Percentiles rank a stretch among this genome's conserved stretches.
These are phyloP conservation scores for Philereme vetulata DNA, from an alignment of 2,888 invertebrate species.

Conservation along the genomic window DNA sequence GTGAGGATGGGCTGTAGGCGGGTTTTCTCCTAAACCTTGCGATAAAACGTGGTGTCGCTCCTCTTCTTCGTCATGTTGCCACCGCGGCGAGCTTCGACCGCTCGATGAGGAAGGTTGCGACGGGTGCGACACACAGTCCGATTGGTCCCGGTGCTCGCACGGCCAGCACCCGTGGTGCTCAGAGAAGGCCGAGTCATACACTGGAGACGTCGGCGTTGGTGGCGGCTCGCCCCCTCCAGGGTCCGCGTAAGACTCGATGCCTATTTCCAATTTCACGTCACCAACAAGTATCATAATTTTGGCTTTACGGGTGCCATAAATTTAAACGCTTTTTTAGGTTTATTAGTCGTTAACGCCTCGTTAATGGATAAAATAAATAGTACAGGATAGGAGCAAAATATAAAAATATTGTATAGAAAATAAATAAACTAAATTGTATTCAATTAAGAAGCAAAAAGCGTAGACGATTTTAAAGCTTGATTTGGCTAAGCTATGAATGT, in stretches of 20 bases:
- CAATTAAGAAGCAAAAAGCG: constrained; percentile 79
- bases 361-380: constrained; percentile 58
- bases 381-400: constrained; percentile 65
- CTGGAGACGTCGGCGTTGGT: constrained; percentile 76
- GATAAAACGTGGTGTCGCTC: constrained; percentile 70
- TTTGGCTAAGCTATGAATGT: constrained; percentile 82
- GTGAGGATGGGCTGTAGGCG: constrained; percentile 24
- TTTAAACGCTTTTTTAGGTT: constrained; percentile 26
- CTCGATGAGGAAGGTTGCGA: constrained; percentile 67
- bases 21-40: constrained; percentile 70
- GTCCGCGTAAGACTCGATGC: constrained; percentile 77
- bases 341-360: constrained; percentile 52
- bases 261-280: constrained; percentile 58
- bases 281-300: constrained; percentile 22
- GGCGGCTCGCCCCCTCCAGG: constrained; percentile 78
- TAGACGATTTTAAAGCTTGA: constrained; percentile 74
- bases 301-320: constrained; percentile 44
- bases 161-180: constrained; percentile 80
- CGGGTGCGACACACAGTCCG: constrained; percentile 67
- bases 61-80: constrained; percentile 77
- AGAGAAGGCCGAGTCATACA: constrained; percentile 79
- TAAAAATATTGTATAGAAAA: constrained; percentile 54
- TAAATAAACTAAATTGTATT: constrained; percentile 65
- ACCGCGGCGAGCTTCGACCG: constrained; percentile 76
- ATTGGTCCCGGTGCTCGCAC: constrained; percentile 72